Percentiles rank a stretch among this genome's conserved stretches.
Evolutionary conservation across 2,113 vertebrate genomes (phyloP).

Genomic region (Gymnogyps californianus): DNA sequence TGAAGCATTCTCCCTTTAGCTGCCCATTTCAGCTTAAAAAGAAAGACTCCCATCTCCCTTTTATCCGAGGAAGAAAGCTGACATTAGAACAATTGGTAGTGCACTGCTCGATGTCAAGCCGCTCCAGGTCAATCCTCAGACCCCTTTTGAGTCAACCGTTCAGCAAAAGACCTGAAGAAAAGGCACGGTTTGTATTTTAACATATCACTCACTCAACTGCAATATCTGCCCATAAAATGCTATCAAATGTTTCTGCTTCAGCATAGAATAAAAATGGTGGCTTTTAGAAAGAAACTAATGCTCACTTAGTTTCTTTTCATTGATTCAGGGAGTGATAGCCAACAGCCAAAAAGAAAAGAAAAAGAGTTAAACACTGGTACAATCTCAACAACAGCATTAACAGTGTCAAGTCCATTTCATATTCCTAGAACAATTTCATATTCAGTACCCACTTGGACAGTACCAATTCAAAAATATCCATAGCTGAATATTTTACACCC

Average conservation of each 20-base stretch:
- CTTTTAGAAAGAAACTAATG: background rate
- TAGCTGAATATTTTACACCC: background rate
- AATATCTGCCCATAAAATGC: background rate
- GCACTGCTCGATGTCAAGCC: background rate
- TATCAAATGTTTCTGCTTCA: background rate
- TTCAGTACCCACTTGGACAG: background rate
- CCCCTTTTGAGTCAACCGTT: background rate
- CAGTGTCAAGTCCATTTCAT: background rate
- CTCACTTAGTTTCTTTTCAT: background rate
- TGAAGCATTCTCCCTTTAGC: constrained; percentile 1
- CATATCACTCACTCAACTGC: background rate
- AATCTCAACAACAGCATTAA: background rate
- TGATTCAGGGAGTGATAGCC: background rate
- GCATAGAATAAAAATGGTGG: background rate
- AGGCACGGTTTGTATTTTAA: background rate
- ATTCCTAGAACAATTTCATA: background rate
- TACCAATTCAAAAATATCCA: background rate
- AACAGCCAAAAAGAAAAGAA: background rate
- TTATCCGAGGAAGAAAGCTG: background rate
- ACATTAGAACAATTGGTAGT: background rate
- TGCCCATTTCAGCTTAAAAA: background rate
- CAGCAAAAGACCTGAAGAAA: background rate
- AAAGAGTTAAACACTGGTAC: background rate
- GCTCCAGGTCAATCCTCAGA: constrained; percentile 20
- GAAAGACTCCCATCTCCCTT: background rate